These are phyloP conservation scores for Prionace glauca DNA, from an alignment of 2,797 vertebrate species.

Conservation along the genomic window DNA sequence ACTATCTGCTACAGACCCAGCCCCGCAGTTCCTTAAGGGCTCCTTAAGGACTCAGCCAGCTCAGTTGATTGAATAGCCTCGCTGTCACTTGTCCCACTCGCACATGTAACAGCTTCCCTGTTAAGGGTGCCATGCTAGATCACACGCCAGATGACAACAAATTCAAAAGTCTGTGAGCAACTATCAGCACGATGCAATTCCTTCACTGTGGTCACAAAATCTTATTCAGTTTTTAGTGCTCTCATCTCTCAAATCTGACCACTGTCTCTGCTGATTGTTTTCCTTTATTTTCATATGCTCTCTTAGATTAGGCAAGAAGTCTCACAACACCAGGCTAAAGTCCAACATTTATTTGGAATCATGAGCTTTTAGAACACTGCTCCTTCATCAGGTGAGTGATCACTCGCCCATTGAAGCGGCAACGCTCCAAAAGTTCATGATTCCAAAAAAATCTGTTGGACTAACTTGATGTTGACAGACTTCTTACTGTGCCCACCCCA, in stretches of 20 bases:
- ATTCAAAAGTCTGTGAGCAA: neutral
- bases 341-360: too few species aligned
- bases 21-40: too few species aligned
- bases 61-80: neutral
- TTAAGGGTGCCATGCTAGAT: neutral
- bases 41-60: too few species aligned
- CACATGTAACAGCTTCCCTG: neutral
- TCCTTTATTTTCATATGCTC: neutral
- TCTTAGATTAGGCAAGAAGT: neutral
- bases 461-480: too few species aligned
- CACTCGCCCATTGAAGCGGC: too few species aligned
- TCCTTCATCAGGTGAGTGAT: too few species aligned
- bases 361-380: too few species aligned
- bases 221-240: neutral
- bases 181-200: neutral
- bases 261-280: neutral
- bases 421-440: too few species aligned
- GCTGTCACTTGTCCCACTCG: neutral
- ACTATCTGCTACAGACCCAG: too few species aligned
- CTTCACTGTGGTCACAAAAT: neutral
- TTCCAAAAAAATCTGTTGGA: too few species aligned
- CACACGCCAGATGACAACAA: neutral
- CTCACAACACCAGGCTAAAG: too few species aligned
- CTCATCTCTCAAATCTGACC: neutral
- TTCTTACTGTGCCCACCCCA: too few species aligned